These are phyloP conservation scores for Trematocara marginatum DNA, from an alignment of 2,113 vertebrate species.

Conservation along the genomic window DNA sequence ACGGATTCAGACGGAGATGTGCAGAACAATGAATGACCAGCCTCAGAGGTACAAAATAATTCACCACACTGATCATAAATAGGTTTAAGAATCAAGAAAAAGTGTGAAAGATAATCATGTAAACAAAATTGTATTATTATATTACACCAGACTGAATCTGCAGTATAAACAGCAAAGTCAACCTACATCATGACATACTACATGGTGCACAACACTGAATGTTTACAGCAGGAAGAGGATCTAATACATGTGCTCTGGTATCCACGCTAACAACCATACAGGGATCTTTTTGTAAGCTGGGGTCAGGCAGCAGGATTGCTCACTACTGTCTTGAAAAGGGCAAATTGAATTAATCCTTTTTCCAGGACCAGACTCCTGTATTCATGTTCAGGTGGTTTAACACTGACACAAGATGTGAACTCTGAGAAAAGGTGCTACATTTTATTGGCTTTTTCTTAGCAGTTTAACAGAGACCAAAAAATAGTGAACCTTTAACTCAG, in stretches of 20 bases:
- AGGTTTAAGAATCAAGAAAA: not conserved
- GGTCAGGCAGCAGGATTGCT: conserved; percentile 26
- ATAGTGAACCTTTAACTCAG: not conserved
- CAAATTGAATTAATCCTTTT: not conserved
- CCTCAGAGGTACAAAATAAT: not conserved
- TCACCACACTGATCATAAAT: not conserved
- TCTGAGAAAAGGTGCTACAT: not conserved
- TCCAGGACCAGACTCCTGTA: not conserved
- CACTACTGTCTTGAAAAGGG: conserved; percentile 40
- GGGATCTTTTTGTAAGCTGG: not conserved
- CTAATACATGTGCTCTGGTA: conserved; percentile 3
- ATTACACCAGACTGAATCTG: not conserved
- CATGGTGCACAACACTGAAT: not conserved
- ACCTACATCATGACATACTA: not conserved
- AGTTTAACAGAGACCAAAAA: not conserved
- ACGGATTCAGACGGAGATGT: not conserved
- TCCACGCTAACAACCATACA: conserved; percentile 30
- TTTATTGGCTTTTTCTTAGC: not conserved
- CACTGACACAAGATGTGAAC: not conserved
- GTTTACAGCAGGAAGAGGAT: not conserved
- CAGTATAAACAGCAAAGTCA: not conserved
- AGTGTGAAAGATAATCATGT: not conserved
- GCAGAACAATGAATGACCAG: conserved; percentile 13
- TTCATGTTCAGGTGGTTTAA: not conserved
- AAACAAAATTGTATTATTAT: not conserved